Evolutionary conservation across 2,797 vertebrate species (phyloP).

Genomic region (Clarias platycephalus): DNA sequence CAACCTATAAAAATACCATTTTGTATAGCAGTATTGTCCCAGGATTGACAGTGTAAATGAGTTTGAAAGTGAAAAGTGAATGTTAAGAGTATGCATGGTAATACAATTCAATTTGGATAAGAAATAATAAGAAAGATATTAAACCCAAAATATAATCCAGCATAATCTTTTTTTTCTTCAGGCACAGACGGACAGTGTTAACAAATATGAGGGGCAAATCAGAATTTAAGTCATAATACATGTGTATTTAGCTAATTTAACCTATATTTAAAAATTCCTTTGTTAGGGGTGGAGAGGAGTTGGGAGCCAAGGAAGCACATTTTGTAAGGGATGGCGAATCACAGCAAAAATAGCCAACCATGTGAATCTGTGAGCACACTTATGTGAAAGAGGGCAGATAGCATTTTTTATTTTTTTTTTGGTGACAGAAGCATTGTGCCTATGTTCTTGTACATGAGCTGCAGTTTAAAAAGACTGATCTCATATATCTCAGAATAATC

Average conservation of each 20-base stretch:
- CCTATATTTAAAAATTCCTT: not conserved
- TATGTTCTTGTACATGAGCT: not conserved
- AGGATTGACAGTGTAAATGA: constrained; percentile 22
- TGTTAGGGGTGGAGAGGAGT: not conserved
- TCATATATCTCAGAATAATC: not conserved
- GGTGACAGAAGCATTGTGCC: no score
- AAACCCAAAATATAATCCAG: not conserved
- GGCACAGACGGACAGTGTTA: not conserved
- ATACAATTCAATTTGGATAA: not conserved
- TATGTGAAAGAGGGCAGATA: not conserved
- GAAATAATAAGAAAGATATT: constrained; percentile 23
- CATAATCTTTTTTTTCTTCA: not conserved
- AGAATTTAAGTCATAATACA: not conserved
- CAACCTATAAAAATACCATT: not conserved
- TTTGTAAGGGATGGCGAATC: not conserved
- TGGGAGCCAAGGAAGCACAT: no score
- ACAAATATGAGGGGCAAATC: not conserved
- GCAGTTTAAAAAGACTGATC: not conserved
- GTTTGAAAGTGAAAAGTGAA: constrained; percentile 5
- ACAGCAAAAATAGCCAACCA: not conserved
- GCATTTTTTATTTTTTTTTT: no score
- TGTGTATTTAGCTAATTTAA: not conserved
- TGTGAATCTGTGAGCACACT: not conserved
- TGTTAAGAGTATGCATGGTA: not conserved
- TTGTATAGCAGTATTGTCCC: constrained; percentile 5